A percentile compares a stretch with the other conserved stretches of the same genome.
phyloP scores from a whole-genome alignment of 2,797 vertebrate genomes.

The Percopsis omiscomaycus region DNA sequence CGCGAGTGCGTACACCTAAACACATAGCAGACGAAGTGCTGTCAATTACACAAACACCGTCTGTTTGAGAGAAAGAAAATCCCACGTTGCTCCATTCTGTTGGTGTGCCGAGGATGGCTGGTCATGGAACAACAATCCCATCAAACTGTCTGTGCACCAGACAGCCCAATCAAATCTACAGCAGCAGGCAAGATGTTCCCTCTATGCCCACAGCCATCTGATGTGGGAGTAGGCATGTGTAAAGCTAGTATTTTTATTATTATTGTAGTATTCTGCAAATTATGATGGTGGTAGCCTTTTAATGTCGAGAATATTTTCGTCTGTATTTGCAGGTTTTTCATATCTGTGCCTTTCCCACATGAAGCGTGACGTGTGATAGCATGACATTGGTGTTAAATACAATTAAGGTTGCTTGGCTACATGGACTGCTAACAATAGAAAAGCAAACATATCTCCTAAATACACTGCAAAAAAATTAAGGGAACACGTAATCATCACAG shows the following conservation, averaged over 20 bases:
- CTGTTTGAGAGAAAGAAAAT: slow-evolving; percentile 10
- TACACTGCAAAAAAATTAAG: too few relatives aligned
- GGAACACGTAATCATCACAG: too few relatives aligned
- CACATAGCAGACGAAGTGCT: slow-evolving; percentile 1
- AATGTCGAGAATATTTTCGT: slow-evolving; percentile 4
- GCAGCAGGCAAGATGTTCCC: slow-evolving; percentile 39
- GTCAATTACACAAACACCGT: slow-evolving; percentile 38
- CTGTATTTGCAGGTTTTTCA: too few relatives aligned
- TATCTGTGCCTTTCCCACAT: neutral
- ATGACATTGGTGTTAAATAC: neutral
- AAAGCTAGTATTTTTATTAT: neutral
- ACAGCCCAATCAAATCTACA: slow-evolving; percentile 47
- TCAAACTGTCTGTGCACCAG: slow-evolving; percentile 49
- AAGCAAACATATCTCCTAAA: too few relatives aligned
- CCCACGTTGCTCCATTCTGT: slow-evolving; percentile 23
- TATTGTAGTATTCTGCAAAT: too few relatives aligned
- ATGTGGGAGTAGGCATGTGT: neutral
- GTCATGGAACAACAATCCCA: slow-evolving; percentile 60
- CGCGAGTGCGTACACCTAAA: neutral
- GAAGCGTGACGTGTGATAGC: neutral
- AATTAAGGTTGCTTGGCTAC: neutral
- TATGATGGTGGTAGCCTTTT: slow-evolving; percentile 41
- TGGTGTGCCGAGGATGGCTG: slow-evolving; percentile 21
- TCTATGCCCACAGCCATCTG: slow-evolving; percentile 25
- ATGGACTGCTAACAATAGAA: neutral